Conservation (phyloP, 2,797 vertebrate species). For the Eulemur mongoz region DNA sequence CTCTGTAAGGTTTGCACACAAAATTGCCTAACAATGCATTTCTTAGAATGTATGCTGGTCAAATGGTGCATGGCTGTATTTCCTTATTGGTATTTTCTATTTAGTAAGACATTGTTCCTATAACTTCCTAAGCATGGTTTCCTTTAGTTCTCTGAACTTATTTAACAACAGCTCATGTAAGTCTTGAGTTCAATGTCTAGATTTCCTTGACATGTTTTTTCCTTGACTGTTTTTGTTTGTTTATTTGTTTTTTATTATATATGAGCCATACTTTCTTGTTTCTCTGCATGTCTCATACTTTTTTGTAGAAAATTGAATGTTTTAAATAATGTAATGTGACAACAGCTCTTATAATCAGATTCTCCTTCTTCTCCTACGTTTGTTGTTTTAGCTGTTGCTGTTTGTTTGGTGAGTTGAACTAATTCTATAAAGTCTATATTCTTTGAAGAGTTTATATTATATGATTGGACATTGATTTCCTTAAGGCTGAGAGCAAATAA, state of each 20-base stretch:
- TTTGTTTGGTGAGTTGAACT: neutral
- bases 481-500: neutral
- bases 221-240: neutral
- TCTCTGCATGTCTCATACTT: neutral
- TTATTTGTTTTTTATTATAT: neutral
- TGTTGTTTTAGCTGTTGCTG: neutral
- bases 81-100: neutral
- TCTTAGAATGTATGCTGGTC: neutral
- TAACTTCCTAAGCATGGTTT: neutral
- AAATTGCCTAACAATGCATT: neutral
- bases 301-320: neutral
- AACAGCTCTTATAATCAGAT: neutral
- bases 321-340: neutral
- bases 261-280: neutral
- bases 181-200: neutral
- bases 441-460: neutral
- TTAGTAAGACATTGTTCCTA: neutral
- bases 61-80: neutral
- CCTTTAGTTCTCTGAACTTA: neutral
- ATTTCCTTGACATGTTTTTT: neutral
- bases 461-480: neutral
- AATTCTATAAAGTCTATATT: neutral
- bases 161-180: neutral
- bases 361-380: neutral
- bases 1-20: neutral